Evolutionary conservation across 37 sponge, comb jelly and placozoan species (phyloP).

Genomic region (Halisarca cf. caerulea): DNA sequence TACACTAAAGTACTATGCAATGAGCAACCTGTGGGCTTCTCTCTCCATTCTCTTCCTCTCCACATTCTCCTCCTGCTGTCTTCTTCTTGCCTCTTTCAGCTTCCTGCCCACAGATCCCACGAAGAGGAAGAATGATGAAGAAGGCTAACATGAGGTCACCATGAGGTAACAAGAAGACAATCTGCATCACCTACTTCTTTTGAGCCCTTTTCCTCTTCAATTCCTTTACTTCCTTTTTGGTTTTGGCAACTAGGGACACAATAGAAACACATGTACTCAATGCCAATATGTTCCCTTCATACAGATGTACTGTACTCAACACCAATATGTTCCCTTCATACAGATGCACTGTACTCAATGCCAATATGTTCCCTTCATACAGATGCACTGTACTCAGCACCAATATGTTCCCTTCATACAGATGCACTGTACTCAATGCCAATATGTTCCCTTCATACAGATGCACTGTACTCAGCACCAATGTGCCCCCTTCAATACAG

Average conservation of each 20-base stretch:
- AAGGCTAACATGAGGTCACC: not conserved
- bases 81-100: constrained; percentile 52
- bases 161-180: not conserved
- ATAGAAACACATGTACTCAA: not conserved
- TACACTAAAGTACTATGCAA: not conserved
- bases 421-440: too few relatives aligned
- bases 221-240: constrained; percentile 49
- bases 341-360: too few relatives aligned
- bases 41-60: constrained; percentile 57
- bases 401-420: too few relatives aligned
- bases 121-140: too few relatives aligned
- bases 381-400: too few relatives aligned
- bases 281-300: too few relatives aligned
- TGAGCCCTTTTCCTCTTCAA: constrained; percentile 28
- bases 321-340: too few relatives aligned
- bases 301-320: too few relatives aligned
- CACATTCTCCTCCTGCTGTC: constrained; percentile 76
- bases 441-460: too few relatives aligned
- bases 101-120: constrained; percentile 19
- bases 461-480: too few relatives aligned
- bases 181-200: constrained; percentile 24
- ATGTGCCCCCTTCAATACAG: too few relatives aligned
- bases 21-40: constrained; percentile 40
- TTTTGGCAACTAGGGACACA: constrained; percentile 55
- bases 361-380: too few relatives aligned